A percentile compares a stretch with the other conserved stretches of the same genome.
Evolutionary conservation across 2,888 invertebrate genomes (phyloP).

Genomic region (Stenotaenia linearis): DNA sequence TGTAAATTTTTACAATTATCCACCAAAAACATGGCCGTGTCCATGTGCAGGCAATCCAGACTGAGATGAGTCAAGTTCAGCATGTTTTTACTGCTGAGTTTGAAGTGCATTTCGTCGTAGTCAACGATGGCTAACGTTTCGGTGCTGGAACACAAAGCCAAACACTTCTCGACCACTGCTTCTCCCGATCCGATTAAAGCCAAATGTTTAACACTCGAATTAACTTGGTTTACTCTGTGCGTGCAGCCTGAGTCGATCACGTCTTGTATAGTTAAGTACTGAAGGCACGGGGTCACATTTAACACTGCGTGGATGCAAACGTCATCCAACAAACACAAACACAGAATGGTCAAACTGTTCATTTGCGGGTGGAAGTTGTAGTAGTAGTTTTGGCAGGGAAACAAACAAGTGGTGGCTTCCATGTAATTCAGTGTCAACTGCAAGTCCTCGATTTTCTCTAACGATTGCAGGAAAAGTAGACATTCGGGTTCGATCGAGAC

Average conservation of each 20-base stretch:
- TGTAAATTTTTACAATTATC: background rate
- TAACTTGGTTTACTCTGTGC: background rate
- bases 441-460: background rate
- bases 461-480: background rate
- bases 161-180: background rate
- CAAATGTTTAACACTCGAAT: background rate
- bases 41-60: background rate
- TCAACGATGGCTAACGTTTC: background rate
- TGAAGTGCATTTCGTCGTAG: background rate
- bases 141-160: background rate
- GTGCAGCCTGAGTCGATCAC: background rate
- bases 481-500: background rate
- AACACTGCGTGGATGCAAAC: background rate
- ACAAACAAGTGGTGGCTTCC: background rate
- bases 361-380: background rate
- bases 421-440: background rate
- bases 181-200: background rate
- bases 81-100: background rate
- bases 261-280: background rate
- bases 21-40: background rate
- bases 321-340: background rate
- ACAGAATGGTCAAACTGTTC: background rate
- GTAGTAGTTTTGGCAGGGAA: background rate
- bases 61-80: background rate
- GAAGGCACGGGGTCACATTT: background rate